phyloP scores from a whole-genome alignment of 2,888 invertebrate genomes.

The Agrilus biguttatus region DNA sequence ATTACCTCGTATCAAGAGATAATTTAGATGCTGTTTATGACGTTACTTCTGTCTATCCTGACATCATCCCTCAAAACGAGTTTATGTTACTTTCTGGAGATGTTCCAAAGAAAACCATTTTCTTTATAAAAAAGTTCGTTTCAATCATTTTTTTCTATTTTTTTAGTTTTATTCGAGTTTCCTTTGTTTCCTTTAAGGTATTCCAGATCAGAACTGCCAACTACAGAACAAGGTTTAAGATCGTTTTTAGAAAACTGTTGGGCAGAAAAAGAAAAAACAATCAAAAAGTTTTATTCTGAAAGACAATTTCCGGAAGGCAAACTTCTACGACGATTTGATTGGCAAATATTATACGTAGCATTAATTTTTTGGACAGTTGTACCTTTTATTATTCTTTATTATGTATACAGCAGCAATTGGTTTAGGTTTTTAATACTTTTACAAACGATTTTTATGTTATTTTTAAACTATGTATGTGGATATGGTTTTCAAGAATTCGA shows the following conservation, averaged over 20 bases:
- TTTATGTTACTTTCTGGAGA: slow-evolving; percentile 51
- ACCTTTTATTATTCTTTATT: slow-evolving; percentile 34
- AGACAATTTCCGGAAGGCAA: slow-evolving; percentile 32
- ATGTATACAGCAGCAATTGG: slow-evolving; percentile 25
- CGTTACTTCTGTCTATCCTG: slow-evolving; percentile 72
- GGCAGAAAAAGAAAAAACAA: slow-evolving; percentile 47
- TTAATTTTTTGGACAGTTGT: slow-evolving; percentile 52
- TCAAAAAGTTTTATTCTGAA: slow-evolving; percentile 42
- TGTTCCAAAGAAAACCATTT: slow-evolving; percentile 62
- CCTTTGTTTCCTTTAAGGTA: slow-evolving; percentile 35
- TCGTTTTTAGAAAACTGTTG: slow-evolving; percentile 51
- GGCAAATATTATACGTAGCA: slow-evolving; percentile 35
- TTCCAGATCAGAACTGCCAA: slow-evolving; percentile 41
- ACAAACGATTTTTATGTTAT: slow-evolving; percentile 39
- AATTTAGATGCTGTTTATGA: slow-evolving; percentile 70
- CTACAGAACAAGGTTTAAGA: slow-evolving; percentile 39
- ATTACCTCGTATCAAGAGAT: slow-evolving; percentile 39
- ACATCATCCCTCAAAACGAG: slow-evolving; percentile 60
- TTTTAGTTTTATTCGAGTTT: background rate
- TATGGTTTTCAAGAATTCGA: slow-evolving; percentile 47
- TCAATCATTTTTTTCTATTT: background rate
- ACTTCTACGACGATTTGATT: slow-evolving; percentile 21
- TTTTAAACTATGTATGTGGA: slow-evolving; percentile 39
- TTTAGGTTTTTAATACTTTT: slow-evolving; percentile 42
- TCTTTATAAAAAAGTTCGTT: slow-evolving; percentile 52